Base-by-base conservation (phyloP, 1,140 invertebrate genomes). In the Teleopsis dalmanni region DNA sequence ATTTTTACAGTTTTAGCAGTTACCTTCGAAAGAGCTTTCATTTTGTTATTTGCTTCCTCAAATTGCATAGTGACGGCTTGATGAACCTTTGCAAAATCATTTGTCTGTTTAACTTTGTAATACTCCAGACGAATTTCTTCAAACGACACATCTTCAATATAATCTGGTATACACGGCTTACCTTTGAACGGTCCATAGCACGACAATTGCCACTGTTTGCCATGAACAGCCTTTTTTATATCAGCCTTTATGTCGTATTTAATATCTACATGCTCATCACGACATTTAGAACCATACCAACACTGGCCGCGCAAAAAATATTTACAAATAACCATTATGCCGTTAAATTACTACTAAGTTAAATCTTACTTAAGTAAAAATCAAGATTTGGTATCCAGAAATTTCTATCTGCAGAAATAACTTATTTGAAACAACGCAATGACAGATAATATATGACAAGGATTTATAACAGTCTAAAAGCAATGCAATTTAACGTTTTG, bases 161-260 rank as follows among this genome's bases (percentile, higher is more conserved):
- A 80, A 19, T 77, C 78, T 8, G 80, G 78, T 47, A 82, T 76
- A 33, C 68, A 72, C 0, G 73, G 64, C 52, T 75, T 76, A 31
- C 81, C 79, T 57, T 77, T 80, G 34, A 81, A 77, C 0, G 80
- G 81, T 2, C 76, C 77, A 57, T 78, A 83, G 23, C 72, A 78
- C 0, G 81, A 80, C 1, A 83, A 59, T 8, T 77, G 59, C 80
- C 80, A 83, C 62, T 82, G 80, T n/a, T 75, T 75, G 19, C 80
- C 79, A 62, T 78, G 76, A 56, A 82, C 73, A 3, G 73, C 72
- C 18, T 60, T 55, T n/a, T 76, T 64, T 27, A 79, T 70, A 54
- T 83, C 80, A 47, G 74, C 72, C 14, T 74, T 75, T 0, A 70
- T 34, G 11, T 51, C 53, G 34, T 58, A 55, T 27, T 63, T 69